Evolutionary conservation across 2,797 vertebrate species (phyloP).

Genomic region (Nyctibius grandis): DNA sequence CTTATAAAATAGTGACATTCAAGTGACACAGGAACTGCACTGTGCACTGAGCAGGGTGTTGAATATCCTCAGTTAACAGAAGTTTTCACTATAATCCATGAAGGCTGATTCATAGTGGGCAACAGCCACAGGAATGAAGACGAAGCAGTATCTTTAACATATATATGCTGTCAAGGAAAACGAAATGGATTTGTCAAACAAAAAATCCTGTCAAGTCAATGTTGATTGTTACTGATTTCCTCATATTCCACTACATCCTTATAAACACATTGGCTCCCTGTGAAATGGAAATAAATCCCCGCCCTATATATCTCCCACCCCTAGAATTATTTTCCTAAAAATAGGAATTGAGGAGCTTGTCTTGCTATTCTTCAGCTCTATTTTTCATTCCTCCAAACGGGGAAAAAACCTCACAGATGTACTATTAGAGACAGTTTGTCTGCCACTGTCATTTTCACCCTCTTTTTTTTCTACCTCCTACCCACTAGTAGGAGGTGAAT

Average conservation of each 20-base stretch:
- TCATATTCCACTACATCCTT: background rate
- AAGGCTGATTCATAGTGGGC: background rate
- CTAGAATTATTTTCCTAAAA: background rate
- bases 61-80: background rate
- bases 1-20: background rate
- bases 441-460: background rate
- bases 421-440: background rate
- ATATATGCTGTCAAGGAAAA: background rate
- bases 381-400: background rate
- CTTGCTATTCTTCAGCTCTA: background rate
- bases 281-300: background rate
- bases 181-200: background rate
- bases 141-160: accelerated
- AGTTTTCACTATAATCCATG: background rate
- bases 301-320: too few species aligned
- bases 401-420: accelerated
- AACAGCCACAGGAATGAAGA: accelerated
- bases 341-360: background rate
- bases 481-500: background rate
- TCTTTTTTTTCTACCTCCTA: background rate
- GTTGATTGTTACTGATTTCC: background rate
- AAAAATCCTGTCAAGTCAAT: background rate
- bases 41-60: too few species aligned
- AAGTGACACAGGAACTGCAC: too few species aligned
- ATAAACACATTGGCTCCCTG: background rate